A percentile compares a stretch with the other conserved stretches of the same genome.
Evolutionary conservation across 2,113 vertebrate species (phyloP).

Genomic region (Gallinago undulata): DNA sequence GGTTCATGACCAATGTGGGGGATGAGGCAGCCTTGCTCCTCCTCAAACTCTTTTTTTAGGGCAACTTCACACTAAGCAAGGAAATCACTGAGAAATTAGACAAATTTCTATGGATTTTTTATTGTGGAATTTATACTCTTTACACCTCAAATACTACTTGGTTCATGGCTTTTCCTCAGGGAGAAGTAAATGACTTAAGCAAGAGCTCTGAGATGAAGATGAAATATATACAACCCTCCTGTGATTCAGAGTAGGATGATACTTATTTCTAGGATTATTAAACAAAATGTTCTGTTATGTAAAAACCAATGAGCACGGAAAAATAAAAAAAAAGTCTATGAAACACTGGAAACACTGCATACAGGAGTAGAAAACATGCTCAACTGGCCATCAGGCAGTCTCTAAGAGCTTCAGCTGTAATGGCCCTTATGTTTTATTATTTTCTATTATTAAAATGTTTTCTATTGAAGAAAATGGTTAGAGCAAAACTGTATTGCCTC

Average conservation of each 20-base stretch:
- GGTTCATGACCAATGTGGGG: not conserved
- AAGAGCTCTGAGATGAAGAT: not conserved
- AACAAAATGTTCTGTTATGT: not conserved
- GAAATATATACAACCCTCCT: not conserved
- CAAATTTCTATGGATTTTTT: not conserved
- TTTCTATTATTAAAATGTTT: constrained; percentile 21
- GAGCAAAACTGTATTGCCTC: not conserved
- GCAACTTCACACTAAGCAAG: not conserved
- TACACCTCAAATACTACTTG: not conserved
- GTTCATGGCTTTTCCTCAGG: not conserved
- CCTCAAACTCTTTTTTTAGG: not conserved
- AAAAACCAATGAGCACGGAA: not conserved
- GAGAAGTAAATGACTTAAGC: not conserved
- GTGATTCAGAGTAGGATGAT: not conserved
- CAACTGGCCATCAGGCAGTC: not conserved
- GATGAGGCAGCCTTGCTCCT: rapidly evolving
- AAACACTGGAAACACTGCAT: not conserved
- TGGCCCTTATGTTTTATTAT: not conserved
- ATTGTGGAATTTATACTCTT: not conserved
- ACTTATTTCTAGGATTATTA: not conserved
- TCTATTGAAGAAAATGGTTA: not conserved
- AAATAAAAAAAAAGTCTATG: not conserved
- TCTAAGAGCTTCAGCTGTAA: not conserved
- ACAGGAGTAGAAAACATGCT: not conserved
- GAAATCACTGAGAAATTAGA: not conserved